Evolutionary conservation across 2,797 vertebrate species (phyloP), one percentile per base, ranked within the genome.

Genomic region (Bovichtus diacanthus): DNA sequence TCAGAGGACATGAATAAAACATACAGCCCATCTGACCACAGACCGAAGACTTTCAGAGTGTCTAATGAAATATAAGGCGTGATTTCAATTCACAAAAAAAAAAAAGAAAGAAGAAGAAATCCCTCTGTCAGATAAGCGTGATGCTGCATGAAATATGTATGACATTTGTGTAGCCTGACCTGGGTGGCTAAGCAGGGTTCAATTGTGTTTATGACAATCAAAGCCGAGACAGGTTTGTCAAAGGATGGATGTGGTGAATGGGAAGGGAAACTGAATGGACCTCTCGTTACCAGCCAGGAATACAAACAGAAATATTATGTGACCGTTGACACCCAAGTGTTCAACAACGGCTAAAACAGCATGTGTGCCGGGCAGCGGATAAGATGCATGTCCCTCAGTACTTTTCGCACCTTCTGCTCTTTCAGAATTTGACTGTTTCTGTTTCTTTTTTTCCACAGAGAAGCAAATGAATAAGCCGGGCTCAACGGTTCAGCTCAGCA

Each of bases 1-100:
- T 92, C 88, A 81, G 86, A 92, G 86, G 88, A 89, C 88, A 91
- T 94, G 92, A 94, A 95, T 95, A 91, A 95, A 95, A 95, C 91
- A 94, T 94, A 56, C 54, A 50, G 74, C 82, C 81, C 87, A 88
- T 90, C 87, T 90, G 89, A 91, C 85, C 85, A 83, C 82, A 74
- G 84, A 83, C 72, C 54, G 36, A 56, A 87, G 70, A 76, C 87
- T 78, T 86, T 85, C 70, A 51, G 50, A 84, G 89, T 77, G 87
- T 91, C 88, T 92, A 93, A 94, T 93, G 90, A 91, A 93, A 89
- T 88, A 87, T 87, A 84, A 90, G 84, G 83, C 83, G 76, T 86
- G 76, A 90, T 87, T 86, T 93, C 90, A 92, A 88, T 88, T 81
- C 87, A 68, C 80, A 67, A 73, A 70, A 55, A 83, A 49, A 49